A percentile compares a stretch with the other conserved stretches of the same genome.
phyloP scores from a whole-genome alignment of 2,888 invertebrate genomes.

The Parnassius glacialis region DNA sequence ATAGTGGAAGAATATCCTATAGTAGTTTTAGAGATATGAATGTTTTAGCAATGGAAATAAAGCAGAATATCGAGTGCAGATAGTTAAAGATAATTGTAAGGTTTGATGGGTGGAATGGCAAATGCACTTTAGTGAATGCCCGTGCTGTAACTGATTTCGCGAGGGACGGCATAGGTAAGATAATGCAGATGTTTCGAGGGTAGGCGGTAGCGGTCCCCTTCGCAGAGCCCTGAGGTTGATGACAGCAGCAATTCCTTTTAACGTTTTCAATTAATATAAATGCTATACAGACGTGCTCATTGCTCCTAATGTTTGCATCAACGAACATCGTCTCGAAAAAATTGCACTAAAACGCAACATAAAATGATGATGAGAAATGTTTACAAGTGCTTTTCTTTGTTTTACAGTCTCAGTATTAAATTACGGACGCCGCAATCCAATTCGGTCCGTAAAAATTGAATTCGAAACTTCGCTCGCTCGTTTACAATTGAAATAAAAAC shows the following conservation, averaged over 20 bases:
- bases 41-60: conserved; percentile 31
- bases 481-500: conserved; percentile 66
- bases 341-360: conserved; percentile 22
- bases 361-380: conserved; percentile 27
- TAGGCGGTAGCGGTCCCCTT: conserved; percentile 36
- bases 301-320: conserved; percentile 10
- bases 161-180: conserved; percentile 70
- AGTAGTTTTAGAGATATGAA: conserved; percentile 31
- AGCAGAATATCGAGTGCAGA: conserved; percentile 37
- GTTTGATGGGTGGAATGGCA: conserved; percentile 67
- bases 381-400: conserved; percentile 35
- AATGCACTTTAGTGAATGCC: conserved; percentile 75
- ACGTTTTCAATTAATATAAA: conserved; percentile 75
- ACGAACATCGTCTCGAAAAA: conserved; percentile 15
- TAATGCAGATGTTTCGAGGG: conserved; percentile 72
- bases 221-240: conserved; percentile 53
- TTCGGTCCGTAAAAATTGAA: conserved; percentile 63
- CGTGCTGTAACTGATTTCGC: conserved; percentile 67
- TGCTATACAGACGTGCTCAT: conserved; percentile 43
- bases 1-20: conserved; percentile 37
- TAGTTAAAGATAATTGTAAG: conserved; percentile 50
- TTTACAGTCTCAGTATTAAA: conserved; percentile 43
- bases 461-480: conserved; percentile 59
- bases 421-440: conserved; percentile 50
- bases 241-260: conserved; percentile 67